Evolutionary conservation across 2,113 vertebrate genomes (phyloP), one percentile per base, ranked within the genome.

Genomic region (Tupaia tana): DNA sequence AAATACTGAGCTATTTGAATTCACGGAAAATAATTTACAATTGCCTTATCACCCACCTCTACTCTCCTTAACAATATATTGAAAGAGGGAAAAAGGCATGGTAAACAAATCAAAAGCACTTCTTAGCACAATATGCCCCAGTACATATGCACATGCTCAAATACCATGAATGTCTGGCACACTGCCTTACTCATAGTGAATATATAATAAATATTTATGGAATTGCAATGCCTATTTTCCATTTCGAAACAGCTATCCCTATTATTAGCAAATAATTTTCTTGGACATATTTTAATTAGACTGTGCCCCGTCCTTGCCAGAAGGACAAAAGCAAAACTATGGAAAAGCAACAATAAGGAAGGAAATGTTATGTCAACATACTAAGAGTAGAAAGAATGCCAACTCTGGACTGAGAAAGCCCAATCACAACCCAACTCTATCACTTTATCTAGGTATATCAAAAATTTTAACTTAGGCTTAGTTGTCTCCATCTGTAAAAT

Each of bases 391-490:
- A 90, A 73, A 90, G 52, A 91, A 82, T 4, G 22, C 20, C 0
- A 13, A 77, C 18, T 74, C 54, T 27, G 58, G 22, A 86, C 13
- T 70, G 18, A 52, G 14, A 82, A 82, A 9, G 64, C 61, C 22
- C 14, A 43, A 93, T 63, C 69, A 86, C 59, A 74, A 58, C 24
- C 19, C n/a, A 83, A 96, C 19, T 73, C 3, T 77, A 70, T 54
- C 18, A 61, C 52, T 84, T 83, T 61, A 87, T 34, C 85, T 93
- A 19, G 3, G 29, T 77, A 11, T 77, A 95, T 56, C 31, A 90
- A 85, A 11, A 94, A 56, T 78, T 89, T 80, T 83, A 90, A 93
- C 34, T 91, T 93, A 58, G 78, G 18, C n/a, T 93, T 77, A 63
- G 31, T 85, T 93, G 82, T 86, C 59, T 80, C n/a, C 75, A 91